A percentile compares a stretch with the other conserved stretches of the same genome.
phyloP scores from a whole-genome alignment of 1,140 invertebrate genomes.

The Ectropis grisescens region DNA sequence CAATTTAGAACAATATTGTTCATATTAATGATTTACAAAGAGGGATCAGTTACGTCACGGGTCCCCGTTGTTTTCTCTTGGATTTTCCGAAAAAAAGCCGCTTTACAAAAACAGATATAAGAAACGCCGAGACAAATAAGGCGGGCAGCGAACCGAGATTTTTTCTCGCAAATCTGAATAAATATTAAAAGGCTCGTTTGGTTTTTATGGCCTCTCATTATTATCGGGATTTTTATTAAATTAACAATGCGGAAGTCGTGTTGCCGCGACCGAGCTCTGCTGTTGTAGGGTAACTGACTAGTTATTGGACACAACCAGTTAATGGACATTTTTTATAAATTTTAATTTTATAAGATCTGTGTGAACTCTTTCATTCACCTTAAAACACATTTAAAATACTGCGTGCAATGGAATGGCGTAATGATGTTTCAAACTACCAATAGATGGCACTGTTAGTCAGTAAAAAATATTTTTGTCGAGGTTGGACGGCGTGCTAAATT shows the following conservation, averaged over 20 bases:
- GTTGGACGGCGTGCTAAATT: too few relatives aligned
- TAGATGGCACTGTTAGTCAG: too few relatives aligned
- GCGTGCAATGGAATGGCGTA: too few relatives aligned
- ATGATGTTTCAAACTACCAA: too few relatives aligned
- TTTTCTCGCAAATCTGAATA: slow-evolving; percentile 32
- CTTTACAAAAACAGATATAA: slow-evolving; percentile 38
- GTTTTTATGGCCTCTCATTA: slow-evolving; percentile 17
- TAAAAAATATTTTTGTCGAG: too few relatives aligned
- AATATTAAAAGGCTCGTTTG: slow-evolving; percentile 34
- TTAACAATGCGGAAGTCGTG: slow-evolving; percentile 4
- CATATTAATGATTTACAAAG: slow-evolving; percentile 29
- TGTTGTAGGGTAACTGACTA: too few relatives aligned
- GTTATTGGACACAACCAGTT: too few relatives aligned
- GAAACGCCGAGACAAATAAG: slow-evolving; percentile 44
- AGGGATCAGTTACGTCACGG: slow-evolving; percentile 18
- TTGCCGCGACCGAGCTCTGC: too few relatives aligned
- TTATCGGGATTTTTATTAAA: slow-evolving; percentile 15
- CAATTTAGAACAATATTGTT: slow-evolving; percentile 16
- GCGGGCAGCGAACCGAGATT: slow-evolving; percentile 23
- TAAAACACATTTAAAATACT: too few relatives aligned
- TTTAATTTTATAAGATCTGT: too few relatives aligned
- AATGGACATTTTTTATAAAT: too few relatives aligned
- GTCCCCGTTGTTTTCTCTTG: slow-evolving; percentile 21
- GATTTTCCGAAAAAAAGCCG: slow-evolving; percentile 26
- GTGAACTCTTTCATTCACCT: too few relatives aligned